Conservation (phyloP, 2,888 invertebrate species). For the Acronicta aceris region DNA sequence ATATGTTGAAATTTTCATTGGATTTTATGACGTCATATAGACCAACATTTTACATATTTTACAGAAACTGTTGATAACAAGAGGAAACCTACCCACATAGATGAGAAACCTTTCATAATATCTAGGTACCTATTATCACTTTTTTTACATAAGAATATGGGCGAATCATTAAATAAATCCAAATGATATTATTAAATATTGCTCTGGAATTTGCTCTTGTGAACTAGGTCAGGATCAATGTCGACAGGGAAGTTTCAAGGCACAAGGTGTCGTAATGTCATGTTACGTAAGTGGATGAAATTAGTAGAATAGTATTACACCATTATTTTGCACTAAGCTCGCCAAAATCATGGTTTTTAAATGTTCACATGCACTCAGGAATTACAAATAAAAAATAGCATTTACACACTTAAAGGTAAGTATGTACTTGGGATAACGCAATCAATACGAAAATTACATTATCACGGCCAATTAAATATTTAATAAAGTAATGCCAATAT, state of each 20-base stretch:
- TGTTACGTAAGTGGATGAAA: conserved; percentile 80
- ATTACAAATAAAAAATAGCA: not conserved
- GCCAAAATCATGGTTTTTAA: not conserved
- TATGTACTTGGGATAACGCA: conserved; percentile 28
- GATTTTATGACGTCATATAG: too few species aligned
- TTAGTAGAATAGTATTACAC: conserved; percentile 16
- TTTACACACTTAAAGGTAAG: conserved; percentile 24
- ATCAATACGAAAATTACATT: conserved; percentile 34
- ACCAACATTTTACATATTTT: not conserved
- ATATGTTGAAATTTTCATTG: not conserved
- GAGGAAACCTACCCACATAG: not conserved
- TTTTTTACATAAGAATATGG: too few species aligned
- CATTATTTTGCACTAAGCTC: conserved; percentile 1
- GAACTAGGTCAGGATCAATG: conserved; percentile 85
- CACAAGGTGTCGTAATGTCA: conserved; percentile 78
- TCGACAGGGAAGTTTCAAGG: conserved; percentile 77
- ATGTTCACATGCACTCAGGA: not conserved
- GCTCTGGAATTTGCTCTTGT: conserved; percentile 36
- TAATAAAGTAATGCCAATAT: conserved; percentile 1
- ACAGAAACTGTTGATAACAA: not conserved
- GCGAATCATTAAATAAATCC: too few species aligned
- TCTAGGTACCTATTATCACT: too few species aligned
- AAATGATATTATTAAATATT: conserved; percentile 13
- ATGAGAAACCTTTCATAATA: too few species aligned
- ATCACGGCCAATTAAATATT: not conserved